A percentile compares a stretch with the other conserved stretches of the same genome.
Conservation (phyloP, 2,888 invertebrate genomes). For the Phytoseiulus persimilis region DNA sequence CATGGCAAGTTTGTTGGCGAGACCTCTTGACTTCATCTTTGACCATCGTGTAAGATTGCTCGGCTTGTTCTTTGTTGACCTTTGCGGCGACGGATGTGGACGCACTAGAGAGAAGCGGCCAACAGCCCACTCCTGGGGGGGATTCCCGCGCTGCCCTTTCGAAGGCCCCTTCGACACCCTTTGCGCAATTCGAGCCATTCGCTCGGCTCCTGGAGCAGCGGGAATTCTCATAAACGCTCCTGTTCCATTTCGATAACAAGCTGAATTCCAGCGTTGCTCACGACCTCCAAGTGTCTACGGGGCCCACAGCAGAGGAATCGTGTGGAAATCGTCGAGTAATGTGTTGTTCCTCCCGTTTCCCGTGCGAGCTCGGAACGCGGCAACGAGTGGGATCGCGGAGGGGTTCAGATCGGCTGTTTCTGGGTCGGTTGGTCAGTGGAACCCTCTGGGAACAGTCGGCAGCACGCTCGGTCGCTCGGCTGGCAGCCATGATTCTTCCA, state of each 20-base stretch:
- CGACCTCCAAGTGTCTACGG: too few relatives aligned
- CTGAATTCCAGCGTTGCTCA: too few relatives aligned
- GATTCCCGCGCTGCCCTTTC: background rate
- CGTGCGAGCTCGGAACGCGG: background rate
- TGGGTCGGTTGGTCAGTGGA: background rate
- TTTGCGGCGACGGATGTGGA: background rate
- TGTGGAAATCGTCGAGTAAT: background rate
- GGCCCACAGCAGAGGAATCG: background rate
- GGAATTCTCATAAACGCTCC: too few relatives aligned
- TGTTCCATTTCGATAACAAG: too few relatives aligned
- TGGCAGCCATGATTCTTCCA: background rate
- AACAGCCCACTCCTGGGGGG: background rate
- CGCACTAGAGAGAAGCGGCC: background rate
- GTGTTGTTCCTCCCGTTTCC: background rate
- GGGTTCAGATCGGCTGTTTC: background rate
- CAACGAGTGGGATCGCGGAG: background rate
- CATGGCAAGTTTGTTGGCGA: background rate
- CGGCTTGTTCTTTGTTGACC: background rate
- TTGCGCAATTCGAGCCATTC: too few relatives aligned
- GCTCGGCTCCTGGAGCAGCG: too few relatives aligned
- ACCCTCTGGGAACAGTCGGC: background rate
- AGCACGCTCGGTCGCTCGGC: background rate
- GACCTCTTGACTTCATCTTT: background rate
- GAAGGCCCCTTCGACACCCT: too few relatives aligned
- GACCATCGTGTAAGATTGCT: background rate